Conservation (phyloP, 2,113 vertebrate species). For the Nicator chloris region DNA sequence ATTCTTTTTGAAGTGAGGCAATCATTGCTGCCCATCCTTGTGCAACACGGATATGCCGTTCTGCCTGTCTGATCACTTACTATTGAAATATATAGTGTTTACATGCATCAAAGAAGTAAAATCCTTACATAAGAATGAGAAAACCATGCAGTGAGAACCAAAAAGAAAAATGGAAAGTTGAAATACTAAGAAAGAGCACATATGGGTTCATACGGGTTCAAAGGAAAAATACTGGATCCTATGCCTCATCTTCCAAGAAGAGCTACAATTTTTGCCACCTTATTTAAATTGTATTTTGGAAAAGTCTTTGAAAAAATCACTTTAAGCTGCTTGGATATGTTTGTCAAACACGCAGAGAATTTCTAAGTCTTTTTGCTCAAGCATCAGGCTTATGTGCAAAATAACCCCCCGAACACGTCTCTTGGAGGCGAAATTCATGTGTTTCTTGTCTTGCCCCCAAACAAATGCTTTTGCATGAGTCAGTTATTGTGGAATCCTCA, state of each 20-base stretch:
- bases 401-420: not conserved
- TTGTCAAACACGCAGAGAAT: not conserved
- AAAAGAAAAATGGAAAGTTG: not conserved
- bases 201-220: not conserved
- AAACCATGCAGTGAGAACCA: not conserved
- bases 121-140: not conserved
- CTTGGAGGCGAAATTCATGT: not conserved
- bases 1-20: not conserved
- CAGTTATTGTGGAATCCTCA: conserved; percentile 1
- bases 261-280: not conserved
- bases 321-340: not conserved
- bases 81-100: not conserved
- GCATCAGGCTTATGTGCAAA: not conserved
- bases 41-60: not conserved
- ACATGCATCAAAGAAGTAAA: not conserved
- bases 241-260: not conserved
- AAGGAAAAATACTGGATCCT: not conserved
- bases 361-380: not conserved
- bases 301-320: not conserved
- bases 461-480: conserved; percentile 26
- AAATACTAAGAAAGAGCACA: not conserved
- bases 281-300: not conserved
- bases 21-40: not conserved
- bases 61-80: not conserved
- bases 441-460: not conserved